These are phyloP conservation scores for Buteo buteo DNA, from an alignment of 2,113 vertebrate genomes.

Conservation along the genomic window DNA sequence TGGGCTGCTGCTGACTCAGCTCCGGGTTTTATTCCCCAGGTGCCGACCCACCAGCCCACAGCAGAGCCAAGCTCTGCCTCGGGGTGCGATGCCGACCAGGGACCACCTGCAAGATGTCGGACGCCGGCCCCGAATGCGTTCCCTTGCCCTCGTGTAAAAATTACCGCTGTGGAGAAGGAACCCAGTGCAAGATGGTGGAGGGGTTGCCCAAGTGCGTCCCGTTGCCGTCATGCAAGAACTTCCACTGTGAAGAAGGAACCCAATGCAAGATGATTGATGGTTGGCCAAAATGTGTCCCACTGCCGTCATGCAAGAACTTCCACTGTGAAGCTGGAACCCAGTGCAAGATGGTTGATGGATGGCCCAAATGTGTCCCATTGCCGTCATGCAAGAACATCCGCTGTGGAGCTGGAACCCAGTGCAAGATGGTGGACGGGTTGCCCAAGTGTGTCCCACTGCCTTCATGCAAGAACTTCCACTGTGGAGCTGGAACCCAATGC, in stretches of 20 bases:
- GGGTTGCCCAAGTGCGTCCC: background rate
- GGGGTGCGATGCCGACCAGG: background rate
- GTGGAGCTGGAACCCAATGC: accelerated
- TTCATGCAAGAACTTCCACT: accelerated
- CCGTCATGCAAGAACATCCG: accelerated
- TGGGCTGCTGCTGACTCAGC: background rate
- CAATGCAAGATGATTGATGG: background rate
- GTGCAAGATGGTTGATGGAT: background rate
- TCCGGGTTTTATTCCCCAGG: background rate
- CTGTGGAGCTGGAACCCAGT: accelerated
- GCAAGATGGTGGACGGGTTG: background rate
- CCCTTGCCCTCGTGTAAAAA: background rate
- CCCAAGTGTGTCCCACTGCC: accelerated
- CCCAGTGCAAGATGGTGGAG: background rate
- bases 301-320: accelerated
- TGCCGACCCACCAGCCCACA: background rate
- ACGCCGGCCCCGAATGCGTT: background rate
- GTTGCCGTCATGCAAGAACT: accelerated
- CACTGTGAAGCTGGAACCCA: accelerated
- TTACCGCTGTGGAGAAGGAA: background rate
- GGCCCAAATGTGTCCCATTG: accelerated
- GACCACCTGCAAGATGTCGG: background rate
- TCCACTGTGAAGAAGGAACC: accelerated
- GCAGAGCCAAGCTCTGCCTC: background rate
- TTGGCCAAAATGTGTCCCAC: accelerated